Conservation (phyloP, 2,797 vertebrate genomes). For the Characodon lateralis region DNA sequence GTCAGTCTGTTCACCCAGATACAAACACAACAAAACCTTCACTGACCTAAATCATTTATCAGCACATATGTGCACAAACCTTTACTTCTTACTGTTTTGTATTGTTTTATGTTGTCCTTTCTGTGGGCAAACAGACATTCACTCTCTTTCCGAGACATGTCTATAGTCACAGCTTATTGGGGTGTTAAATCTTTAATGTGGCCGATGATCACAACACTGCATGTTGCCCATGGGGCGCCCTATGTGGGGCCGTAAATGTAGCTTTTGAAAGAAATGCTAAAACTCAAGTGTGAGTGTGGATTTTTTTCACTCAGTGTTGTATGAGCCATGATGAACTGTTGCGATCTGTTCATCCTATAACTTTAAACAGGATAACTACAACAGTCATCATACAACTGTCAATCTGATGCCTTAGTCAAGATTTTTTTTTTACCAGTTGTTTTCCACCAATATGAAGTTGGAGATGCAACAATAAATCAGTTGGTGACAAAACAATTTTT, state of each 20-base stretch:
- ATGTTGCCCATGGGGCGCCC: constrained; percentile 47
- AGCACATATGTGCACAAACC: constrained; percentile 7
- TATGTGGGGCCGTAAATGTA: constrained; percentile 47
- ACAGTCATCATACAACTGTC: neutral
- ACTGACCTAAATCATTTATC: constrained; percentile 68
- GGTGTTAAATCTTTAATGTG: constrained; percentile 65
- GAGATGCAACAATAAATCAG: neutral
- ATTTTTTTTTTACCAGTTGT: neutral
- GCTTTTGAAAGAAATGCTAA: constrained; percentile 27
- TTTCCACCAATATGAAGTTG: constrained; percentile 6
- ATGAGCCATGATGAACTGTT: constrained; percentile 29
- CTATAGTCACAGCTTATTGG: constrained; percentile 55
- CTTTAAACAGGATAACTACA: neutral
- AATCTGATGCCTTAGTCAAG: neutral
- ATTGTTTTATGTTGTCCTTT: constrained; percentile 23
- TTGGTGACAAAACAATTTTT: neutral
- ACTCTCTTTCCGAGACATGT: constrained; percentile 31
- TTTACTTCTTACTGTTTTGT: constrained; percentile 27
- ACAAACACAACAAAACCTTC: constrained; percentile 65
- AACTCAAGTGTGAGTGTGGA: neutral
- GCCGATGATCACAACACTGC: constrained; percentile 53
- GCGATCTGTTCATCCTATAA: constrained; percentile 4
- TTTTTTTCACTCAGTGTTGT: constrained; percentile 2
- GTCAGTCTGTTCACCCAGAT: constrained; percentile 72
- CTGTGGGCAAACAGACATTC: constrained; percentile 15